A percentile compares a stretch with the other conserved stretches of the same genome.
These are phyloP conservation scores for Gadopsis marmoratus DNA, from an alignment of 2,797 vertebrate species.

Conservation along the genomic window DNA sequence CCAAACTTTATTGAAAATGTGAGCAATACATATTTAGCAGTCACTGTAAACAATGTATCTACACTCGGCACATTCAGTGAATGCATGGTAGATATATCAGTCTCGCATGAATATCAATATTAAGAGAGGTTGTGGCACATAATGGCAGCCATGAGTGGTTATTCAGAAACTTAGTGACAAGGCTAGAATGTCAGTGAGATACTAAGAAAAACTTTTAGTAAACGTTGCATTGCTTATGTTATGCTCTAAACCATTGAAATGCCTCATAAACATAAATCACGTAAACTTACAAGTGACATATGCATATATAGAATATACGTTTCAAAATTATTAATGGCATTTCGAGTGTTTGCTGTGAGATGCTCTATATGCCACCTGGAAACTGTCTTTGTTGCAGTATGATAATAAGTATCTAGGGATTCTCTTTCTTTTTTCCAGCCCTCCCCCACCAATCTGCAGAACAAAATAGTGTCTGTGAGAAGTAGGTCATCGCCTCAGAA, in stretches of 20 bases:
- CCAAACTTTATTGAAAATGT: neutral
- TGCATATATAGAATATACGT: neutral
- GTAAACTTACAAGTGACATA: slow-evolving; percentile 7
- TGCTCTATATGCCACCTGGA: slow-evolving; percentile 17
- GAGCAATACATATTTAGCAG: slow-evolving; percentile 9
- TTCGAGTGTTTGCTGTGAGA: slow-evolving; percentile 5
- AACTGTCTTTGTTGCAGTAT: slow-evolving; percentile 15
- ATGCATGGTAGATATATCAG: neutral
- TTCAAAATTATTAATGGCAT: slow-evolving; percentile 15
- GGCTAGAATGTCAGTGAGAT: neutral
- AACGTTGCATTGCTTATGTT: neutral
- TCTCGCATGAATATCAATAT: neutral
- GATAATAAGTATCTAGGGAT: slow-evolving; percentile 39
- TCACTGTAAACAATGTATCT: neutral
- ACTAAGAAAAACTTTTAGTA: neutral
- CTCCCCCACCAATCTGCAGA: slow-evolving; percentile 23
- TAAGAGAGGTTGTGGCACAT: neutral
- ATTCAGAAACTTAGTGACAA: slow-evolving; percentile 3
- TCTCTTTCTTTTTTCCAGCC: neutral
- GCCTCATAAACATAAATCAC: slow-evolving; percentile 37
- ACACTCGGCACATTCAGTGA: slow-evolving; percentile 3
- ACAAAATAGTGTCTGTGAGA: slow-evolving; percentile 44
- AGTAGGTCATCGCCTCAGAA: slow-evolving; percentile 45
- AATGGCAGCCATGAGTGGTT: neutral
- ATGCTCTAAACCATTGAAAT: slow-evolving; percentile 25